phyloP scores from a whole-genome alignment of 2,113 vertebrate species.

The Pachycephala philippinensis region DNA sequence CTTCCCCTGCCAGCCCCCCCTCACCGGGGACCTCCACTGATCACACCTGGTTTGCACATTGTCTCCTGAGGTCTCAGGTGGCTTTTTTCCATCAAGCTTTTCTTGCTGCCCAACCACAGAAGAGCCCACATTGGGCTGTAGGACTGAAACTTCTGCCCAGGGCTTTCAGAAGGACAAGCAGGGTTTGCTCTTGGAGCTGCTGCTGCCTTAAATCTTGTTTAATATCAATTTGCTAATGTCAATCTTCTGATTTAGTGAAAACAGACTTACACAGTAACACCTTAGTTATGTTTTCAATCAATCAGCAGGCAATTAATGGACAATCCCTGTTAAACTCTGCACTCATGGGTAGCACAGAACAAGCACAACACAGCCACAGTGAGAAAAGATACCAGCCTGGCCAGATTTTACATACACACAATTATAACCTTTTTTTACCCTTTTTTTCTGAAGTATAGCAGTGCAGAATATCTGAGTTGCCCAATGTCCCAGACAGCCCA shows the following conservation, averaged over 20 bases:
- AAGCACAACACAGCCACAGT: neutral
- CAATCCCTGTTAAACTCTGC: neutral
- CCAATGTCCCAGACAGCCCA: neutral
- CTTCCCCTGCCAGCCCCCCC: neutral
- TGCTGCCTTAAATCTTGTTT: neutral
- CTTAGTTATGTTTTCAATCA: neutral
- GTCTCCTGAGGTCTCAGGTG: neutral
- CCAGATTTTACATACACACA: neutral
- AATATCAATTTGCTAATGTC: neutral
- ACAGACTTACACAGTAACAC: neutral
- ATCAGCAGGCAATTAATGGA: neutral
- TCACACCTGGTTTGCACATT: neutral
- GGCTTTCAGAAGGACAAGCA: neutral
- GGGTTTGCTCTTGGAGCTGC: neutral
- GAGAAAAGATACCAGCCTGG: neutral
- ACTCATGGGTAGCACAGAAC: neutral
- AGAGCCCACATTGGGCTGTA: neutral
- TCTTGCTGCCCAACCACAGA: neutral
- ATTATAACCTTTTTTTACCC: fast-evolving
- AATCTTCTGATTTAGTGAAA: neutral
- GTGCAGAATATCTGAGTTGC: neutral
- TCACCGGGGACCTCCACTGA: neutral
- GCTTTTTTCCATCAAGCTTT: neutral
- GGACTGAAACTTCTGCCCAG: neutral
- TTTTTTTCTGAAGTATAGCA: neutral